phyloP scores from a whole-genome alignment of 2,797 vertebrate genomes.

The Pipistrellus nathusii region DNA sequence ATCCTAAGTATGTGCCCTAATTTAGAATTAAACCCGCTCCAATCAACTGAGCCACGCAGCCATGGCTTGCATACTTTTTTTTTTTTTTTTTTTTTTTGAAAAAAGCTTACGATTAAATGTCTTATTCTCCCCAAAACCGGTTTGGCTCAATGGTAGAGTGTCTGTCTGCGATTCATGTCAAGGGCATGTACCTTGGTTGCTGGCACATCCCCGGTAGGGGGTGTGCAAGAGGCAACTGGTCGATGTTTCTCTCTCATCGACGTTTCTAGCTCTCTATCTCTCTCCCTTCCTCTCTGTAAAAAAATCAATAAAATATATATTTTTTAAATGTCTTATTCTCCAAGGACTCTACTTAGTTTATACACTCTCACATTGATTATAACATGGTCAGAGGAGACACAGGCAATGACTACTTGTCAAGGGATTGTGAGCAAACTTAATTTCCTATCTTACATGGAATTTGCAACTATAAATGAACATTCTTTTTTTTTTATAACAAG shows the following conservation, averaged over 20 bases:
- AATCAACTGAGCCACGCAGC: not conserved
- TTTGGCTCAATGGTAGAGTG: no score
- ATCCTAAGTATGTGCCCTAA: not conserved
- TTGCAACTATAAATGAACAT: not conserved
- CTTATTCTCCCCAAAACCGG: not conserved
- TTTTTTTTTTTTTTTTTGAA: constrained; percentile 6
- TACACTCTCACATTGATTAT: constrained; percentile 37
- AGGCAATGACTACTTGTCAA: constrained; percentile 1
- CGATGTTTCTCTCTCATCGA: no score
- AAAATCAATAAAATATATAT: no score
- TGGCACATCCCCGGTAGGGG: no score
- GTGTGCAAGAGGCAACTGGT: no score
- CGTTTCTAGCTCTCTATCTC: no score
- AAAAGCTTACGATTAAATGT: constrained; percentile 31
- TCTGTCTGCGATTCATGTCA: no score
- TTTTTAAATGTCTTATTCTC: constrained; percentile 24
- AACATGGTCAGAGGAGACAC: not conserved
- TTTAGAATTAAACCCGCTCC: not conserved
- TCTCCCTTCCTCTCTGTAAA: no score
- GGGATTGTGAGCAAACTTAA: constrained; percentile 42
- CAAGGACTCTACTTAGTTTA: constrained; percentile 13
- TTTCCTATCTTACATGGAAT: not conserved
- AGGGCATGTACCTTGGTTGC: no score
- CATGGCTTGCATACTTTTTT: not conserved
- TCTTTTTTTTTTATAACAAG: not conserved